Evolutionary conservation across 2,888 invertebrate genomes (phyloP).

Genomic region (Drosophila atroscutellata): DNA sequence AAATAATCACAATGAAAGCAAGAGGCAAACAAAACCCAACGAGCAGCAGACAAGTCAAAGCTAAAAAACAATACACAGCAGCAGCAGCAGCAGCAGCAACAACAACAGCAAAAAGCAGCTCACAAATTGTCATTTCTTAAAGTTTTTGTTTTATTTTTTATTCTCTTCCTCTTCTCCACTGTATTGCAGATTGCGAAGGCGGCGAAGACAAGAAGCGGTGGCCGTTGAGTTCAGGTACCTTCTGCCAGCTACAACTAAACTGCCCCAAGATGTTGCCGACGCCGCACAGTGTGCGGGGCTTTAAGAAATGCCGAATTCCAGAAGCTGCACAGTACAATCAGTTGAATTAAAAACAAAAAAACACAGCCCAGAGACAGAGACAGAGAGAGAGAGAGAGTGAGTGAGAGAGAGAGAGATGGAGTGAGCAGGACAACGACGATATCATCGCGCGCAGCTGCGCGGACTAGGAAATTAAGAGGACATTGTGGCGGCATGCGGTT

Average conservation of each 20-base stretch:
- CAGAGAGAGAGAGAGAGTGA: not conserved
- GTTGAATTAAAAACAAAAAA: constrained; percentile 73
- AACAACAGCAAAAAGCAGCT: constrained; percentile 68
- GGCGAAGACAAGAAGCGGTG: constrained; percentile 65
- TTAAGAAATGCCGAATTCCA: constrained; percentile 82
- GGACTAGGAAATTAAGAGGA: constrained; percentile 80
- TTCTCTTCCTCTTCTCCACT: constrained; percentile 16
- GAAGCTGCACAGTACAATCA: constrained; percentile 81
- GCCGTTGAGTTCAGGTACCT: constrained; percentile 38
- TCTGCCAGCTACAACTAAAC: constrained; percentile 14
- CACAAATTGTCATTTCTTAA: constrained; percentile 82
- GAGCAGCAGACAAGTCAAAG: constrained; percentile 50
- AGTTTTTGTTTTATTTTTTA: constrained; percentile 46
- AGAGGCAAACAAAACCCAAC: constrained; percentile 37
- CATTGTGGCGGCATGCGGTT: constrained; percentile 78
- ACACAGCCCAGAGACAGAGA: constrained; percentile 12
- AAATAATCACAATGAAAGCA: constrained; percentile 80
- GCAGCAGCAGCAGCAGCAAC: constrained; percentile 39
- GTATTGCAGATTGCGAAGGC: constrained; percentile 77
- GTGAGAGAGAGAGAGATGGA: not conserved
- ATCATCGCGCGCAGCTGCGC: constrained; percentile 74
- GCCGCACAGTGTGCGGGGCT: constrained; percentile 59
- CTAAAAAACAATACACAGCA: constrained; percentile 57
- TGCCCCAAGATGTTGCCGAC: constrained; percentile 69
- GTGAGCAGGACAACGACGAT: constrained; percentile 58